A percentile compares a stretch with the other conserved stretches of the same genome.
These are phyloP conservation scores for Drosophila quadrilineata DNA, from an alignment of 1,140 invertebrate species.

Conservation along the genomic window DNA sequence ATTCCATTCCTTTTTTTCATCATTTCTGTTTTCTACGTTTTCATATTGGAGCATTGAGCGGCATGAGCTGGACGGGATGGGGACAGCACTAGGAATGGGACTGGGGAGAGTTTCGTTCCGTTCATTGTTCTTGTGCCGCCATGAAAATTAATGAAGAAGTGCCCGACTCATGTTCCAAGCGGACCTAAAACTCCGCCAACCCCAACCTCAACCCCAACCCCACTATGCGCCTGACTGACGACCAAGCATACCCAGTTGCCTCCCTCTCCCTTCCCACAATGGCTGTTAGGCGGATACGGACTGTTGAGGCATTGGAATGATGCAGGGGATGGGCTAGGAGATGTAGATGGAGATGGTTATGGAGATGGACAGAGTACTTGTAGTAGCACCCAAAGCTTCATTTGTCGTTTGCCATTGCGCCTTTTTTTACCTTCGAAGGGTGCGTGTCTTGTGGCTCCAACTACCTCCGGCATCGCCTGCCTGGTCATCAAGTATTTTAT, in stretches of 20 bases:
- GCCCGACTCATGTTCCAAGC: constrained; percentile 70
- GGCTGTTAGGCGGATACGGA: neutral
- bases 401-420: constrained; percentile 29
- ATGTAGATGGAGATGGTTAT: neutral
- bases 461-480: neutral
- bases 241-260: constrained; percentile 15
- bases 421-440: constrained; percentile 35
- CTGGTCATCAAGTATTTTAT: neutral
- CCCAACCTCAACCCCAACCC: constrained; percentile 26
- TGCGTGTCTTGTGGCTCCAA: constrained; percentile 22
- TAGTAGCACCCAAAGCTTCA: constrained; percentile 24
- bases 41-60: constrained; percentile 30
- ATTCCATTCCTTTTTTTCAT: constrained; percentile 45
- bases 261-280: neutral
- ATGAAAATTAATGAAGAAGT: constrained; percentile 80
- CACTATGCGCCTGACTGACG: constrained; percentile 25
- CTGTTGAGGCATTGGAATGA: too few species aligned
- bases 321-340: too few species aligned
- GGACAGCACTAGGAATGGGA: neutral
- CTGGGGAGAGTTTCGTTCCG: constrained; percentile 22
- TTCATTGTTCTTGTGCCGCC: constrained; percentile 75
- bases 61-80: constrained; percentile 2
- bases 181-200: constrained; percentile 59
- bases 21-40: constrained; percentile 62
- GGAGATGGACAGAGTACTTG: neutral